Evolutionary conservation across 2,888 invertebrate genomes (phyloP), one percentile per base, ranked within the genome.

Genomic region (Phyllotreta cruciferae): DNA sequence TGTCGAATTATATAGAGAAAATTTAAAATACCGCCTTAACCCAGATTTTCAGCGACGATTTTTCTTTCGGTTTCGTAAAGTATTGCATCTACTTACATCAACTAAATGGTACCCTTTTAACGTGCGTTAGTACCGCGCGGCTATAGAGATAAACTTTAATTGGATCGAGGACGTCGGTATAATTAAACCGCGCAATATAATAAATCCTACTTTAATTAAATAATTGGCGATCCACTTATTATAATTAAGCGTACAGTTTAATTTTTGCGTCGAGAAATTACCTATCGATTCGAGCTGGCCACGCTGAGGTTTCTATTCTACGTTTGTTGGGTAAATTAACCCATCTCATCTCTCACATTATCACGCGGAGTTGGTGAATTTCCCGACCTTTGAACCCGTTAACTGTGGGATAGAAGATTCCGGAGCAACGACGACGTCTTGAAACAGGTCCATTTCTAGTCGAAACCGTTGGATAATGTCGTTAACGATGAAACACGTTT

Each of bases 351-450:
- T 66, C 66, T 66, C 63, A 38, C 38, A 61, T 60, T 64, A 61
- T 60, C 54, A 68, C 62, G n/a, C n/a, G 63, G 63, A 64, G 55
- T 72, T 54, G 70, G 66, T 69, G 71, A 74, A 73, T 72, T 74
- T 74, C 61, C 62, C 66, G 47, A 70, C 64, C 67, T 67, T 42
- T 66, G 58, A 66, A 69, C 64, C 58, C 34, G 14, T 62, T 73
- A 71, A 77, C 77, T 77, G 76, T 77, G 77, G 73, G 77, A 77
- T 75, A 75, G 71, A 72, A 64, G 60, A 49, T 44, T 52, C 44
- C 60, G 36, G 42, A 35, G 42, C 11, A 24, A 1, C 24, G n/a
- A 24, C 24, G 47, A 14, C 14, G 50, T 37, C 56, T 66, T 63
- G 60, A 64, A 69, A 67, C 69, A 69, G 66, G 69, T 69, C 69